phyloP scores from a whole-genome alignment of 2,797 vertebrate genomes.

The Crenuchus spilurus region DNA sequence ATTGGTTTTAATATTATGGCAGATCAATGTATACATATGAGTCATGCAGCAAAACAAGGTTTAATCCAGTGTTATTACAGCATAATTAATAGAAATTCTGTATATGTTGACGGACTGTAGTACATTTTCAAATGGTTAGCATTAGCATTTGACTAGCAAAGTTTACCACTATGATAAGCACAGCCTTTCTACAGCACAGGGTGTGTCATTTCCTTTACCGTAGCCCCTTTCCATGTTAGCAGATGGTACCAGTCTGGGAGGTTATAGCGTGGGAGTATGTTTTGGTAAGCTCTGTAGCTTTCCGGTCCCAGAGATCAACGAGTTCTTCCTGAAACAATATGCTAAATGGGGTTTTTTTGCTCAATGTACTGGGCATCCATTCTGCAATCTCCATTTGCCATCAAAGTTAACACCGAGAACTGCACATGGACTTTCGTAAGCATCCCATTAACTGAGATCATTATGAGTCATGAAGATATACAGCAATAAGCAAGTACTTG shows the following conservation, averaged over 20 bases:
- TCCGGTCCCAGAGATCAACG: constrained; percentile 20
- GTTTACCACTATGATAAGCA: background rate
- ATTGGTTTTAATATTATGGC: no score
- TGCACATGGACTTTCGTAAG: background rate
- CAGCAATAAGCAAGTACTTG: no score
- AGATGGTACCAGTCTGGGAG: constrained; percentile 55
- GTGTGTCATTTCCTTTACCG: background rate
- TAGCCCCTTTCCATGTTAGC: constrained; percentile 21
- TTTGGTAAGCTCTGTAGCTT: constrained; percentile 24
- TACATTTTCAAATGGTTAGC: background rate
- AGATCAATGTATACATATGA: no score
- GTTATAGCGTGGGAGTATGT: constrained; percentile 48
- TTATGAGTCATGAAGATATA: no score
- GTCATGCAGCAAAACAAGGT: no score
- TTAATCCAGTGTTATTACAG: no score
- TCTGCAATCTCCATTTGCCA: background rate
- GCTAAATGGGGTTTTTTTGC: constrained; percentile 33
- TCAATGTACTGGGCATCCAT: background rate
- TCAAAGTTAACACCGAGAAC: background rate
- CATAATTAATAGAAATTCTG: no score
- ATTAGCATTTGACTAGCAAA: background rate
- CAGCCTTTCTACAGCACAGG: background rate
- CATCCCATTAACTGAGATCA: no score
- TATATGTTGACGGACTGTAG: no score
- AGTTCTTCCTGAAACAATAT: constrained; percentile 36